phyloP scores from a whole-genome alignment of 2,888 invertebrate genomes.

The Drosophila prostipennis region DNA sequence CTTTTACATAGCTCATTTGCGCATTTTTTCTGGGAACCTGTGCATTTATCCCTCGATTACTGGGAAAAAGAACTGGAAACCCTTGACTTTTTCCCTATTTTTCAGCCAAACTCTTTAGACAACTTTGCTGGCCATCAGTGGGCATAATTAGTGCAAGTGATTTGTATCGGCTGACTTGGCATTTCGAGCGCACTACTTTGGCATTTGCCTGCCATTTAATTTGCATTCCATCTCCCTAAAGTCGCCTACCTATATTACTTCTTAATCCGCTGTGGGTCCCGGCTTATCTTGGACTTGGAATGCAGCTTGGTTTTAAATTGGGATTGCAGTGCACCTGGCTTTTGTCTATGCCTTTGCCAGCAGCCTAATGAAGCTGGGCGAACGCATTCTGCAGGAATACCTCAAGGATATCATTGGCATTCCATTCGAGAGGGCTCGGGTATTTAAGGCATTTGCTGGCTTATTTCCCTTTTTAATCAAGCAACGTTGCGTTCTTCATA shows the following conservation, averaged over 20 bases:
- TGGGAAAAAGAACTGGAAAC: conserved; percentile 14
- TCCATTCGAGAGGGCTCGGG: conserved; percentile 16
- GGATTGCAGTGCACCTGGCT: conserved; percentile 15
- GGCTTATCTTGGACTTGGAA: conserved; percentile 52
- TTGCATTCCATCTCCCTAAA: conserved; percentile 46
- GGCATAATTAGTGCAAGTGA: conserved; percentile 79
- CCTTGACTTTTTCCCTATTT: not conserved
- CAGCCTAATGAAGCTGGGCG: conserved; percentile 44
- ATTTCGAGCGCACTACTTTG: conserved; percentile 28
- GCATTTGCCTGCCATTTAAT: conserved; percentile 47
- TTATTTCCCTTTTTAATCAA: conserved; percentile 26
- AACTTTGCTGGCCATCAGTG: not conserved
- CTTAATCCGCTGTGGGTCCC: conserved; percentile 9
- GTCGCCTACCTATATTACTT: conserved; percentile 4
- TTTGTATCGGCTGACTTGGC: conserved; percentile 59
- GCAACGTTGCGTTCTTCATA: no score
- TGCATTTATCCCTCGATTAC: conserved; percentile 3
- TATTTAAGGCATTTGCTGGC: conserved; percentile 35
- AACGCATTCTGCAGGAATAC: conserved; percentile 30
- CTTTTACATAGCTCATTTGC: not conserved
- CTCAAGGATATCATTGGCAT: conserved; percentile 30
- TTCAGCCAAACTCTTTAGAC: conserved; percentile 15
- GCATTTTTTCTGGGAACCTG: not conserved
- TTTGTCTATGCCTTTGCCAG: conserved; percentile 25
- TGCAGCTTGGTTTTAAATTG: conserved; percentile 1